Evolutionary conservation across 2,113 vertebrate species (phyloP).

Genomic region (human (Homo sapiens)): DNA sequence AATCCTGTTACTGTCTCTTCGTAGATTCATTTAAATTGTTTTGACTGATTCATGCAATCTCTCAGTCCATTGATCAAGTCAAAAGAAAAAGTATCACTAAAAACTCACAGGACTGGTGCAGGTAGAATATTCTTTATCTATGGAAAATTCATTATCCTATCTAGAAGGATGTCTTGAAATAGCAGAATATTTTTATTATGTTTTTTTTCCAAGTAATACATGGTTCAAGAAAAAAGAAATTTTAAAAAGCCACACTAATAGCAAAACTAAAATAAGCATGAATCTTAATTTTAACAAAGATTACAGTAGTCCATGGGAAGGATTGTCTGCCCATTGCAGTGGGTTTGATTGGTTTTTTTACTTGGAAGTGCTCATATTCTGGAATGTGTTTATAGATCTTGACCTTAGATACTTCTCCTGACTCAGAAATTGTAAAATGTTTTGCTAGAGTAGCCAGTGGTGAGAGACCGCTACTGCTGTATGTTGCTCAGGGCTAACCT

Average conservation of each 20-base stretch:
- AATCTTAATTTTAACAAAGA: conserved; percentile 22
- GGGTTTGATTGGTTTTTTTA: conserved; percentile 9
- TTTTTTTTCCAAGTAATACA: neutral
- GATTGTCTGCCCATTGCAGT: neutral
- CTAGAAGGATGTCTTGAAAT: conserved; percentile 24
- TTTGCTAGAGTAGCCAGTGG: neutral
- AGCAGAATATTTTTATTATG: neutral
- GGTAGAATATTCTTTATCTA: neutral
- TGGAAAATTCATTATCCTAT: conserved; percentile 17
- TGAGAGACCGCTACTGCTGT: neutral
- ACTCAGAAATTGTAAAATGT: conserved; percentile 44
- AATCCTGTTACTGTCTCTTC: neutral
- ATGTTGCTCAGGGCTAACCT: neutral
- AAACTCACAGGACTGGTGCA: neutral
- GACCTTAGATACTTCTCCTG: conserved; percentile 55
- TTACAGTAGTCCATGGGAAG: neutral
- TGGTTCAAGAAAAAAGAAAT: neutral
- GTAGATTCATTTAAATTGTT: neutral
- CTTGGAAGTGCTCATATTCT: conserved; percentile 43
- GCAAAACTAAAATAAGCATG: neutral
- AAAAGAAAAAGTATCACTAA: neutral
- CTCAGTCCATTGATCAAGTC: neutral
- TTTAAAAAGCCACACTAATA: neutral
- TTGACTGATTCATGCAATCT: neutral
- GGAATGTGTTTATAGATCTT: conserved; percentile 56